Base-by-base conservation (phyloP, 2,888 invertebrate species). In the Heliconius sara region DNA sequence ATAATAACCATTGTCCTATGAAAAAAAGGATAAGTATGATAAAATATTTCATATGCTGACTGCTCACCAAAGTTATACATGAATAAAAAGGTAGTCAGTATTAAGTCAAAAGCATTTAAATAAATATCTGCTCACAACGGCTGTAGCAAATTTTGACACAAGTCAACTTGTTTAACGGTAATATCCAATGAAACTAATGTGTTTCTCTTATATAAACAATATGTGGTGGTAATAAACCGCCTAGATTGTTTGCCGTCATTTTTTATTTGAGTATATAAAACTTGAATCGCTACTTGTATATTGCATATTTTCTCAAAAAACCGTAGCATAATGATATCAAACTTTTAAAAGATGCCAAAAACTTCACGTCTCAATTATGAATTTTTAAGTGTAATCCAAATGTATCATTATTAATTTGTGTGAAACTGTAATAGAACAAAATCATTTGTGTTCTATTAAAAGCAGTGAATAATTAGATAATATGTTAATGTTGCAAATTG, bases 1-100 rank as follows among this genome's bases (percentile, higher is more conserved):
- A 84, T 83, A 84, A 85, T 85, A 79, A 71, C 83, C 81, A 85
- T 85, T 85, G 85, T 85, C 77, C 76, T 79, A 82, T 77, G 27
- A 79, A 77, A 60, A 60, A 60, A 60, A n/a, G 60, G 34, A 60
- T 57, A 34, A 60, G 60, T 34, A n/a, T 73, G 73, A 73, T 73
- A 34, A 73, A 73, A 57, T 73, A 57, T 57, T 57, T 34, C 16
- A n/a, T 39, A 43, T 47, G 25, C 43, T 47, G 43, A 70, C 70
- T 70, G 43, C 70, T 70, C 25, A 47, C 43, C 70, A 70, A 70
- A 70, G 43, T 70, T 43, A 43, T 70, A 70, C 43, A 16, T 47
- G n/a, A 70, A 70, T 43, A 70, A 43, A 68, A 25, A 43, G 68
- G 68, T 47, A 70, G 43, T 70, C 25, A 19, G 27, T 13, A 9